phyloP scores from a whole-genome alignment of 2,113 vertebrate genomes.

The Echinops telfairi region DNA sequence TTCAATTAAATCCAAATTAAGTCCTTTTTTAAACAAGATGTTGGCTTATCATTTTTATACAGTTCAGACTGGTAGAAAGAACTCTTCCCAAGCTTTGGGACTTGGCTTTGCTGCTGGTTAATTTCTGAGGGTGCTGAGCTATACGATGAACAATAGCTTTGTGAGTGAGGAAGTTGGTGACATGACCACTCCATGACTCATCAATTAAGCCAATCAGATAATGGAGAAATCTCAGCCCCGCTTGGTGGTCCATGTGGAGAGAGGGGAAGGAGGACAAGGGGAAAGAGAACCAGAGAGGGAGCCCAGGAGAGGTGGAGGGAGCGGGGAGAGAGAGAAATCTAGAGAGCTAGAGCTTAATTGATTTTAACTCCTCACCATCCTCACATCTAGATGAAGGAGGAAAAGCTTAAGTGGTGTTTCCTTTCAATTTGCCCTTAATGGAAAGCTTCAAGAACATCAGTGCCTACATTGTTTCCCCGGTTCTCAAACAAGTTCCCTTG shows the following conservation, averaged over 20 bases:
- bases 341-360: no score
- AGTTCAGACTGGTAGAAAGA: not conserved
- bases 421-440: conserved; percentile 1
- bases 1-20: conserved; percentile 73
- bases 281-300: no score
- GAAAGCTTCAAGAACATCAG: conserved; percentile 30
- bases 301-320: no score
- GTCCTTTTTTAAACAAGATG: conserved; percentile 64
- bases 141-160: conserved; percentile 24
- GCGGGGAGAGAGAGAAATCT: no score
- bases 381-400: conserved; percentile 28
- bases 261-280: no score
- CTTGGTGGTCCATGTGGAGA: no score
- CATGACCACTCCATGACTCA: no score
- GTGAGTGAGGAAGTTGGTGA: no score
- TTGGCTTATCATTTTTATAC: conserved; percentile 39
- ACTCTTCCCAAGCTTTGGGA: not conserved
- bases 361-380: not conserved
- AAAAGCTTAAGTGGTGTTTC: not conserved
- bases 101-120: conserved; percentile 44
- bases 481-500: not conserved
- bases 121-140: conserved; percentile 34
- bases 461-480: not conserved
- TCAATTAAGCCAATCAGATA: no score
- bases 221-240: no score